Evolutionary conservation across 2,113 vertebrate species (phyloP).

Genomic region (Capreolus pygargus): DNA sequence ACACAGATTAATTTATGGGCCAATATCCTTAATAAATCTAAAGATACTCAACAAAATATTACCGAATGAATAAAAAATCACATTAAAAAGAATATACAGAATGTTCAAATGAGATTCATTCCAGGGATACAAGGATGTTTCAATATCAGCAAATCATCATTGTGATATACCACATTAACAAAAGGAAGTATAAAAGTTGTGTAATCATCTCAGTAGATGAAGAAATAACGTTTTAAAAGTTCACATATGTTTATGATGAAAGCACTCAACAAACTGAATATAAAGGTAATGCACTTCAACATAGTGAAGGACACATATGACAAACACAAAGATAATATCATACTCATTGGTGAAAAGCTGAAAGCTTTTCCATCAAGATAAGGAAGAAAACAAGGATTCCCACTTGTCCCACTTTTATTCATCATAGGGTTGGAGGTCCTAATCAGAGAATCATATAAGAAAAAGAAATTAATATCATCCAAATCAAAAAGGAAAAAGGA

Average conservation of each 20-base stretch:
- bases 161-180: background rate
- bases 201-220: background rate
- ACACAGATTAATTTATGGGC: background rate
- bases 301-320: background rate
- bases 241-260: background rate
- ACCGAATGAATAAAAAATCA: background rate
- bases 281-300: background rate
- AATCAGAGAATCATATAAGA: background rate
- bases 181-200: background rate
- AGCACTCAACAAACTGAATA: background rate
- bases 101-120: background rate
- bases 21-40: background rate
- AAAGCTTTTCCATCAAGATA: background rate
- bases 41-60: background rate
- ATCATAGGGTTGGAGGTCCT: background rate
- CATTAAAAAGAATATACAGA: background rate
- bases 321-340: background rate
- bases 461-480: background rate
- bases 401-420: background rate
- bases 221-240: background rate
- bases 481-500: background rate
- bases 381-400: background rate
- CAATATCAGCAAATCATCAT: background rate
- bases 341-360: background rate
- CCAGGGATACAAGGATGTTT: background rate